A percentile compares a stretch with the other conserved stretches of the same genome.
phyloP scores from a whole-genome alignment of 2,888 invertebrate genomes.

The Amphipoea lucens region DNA sequence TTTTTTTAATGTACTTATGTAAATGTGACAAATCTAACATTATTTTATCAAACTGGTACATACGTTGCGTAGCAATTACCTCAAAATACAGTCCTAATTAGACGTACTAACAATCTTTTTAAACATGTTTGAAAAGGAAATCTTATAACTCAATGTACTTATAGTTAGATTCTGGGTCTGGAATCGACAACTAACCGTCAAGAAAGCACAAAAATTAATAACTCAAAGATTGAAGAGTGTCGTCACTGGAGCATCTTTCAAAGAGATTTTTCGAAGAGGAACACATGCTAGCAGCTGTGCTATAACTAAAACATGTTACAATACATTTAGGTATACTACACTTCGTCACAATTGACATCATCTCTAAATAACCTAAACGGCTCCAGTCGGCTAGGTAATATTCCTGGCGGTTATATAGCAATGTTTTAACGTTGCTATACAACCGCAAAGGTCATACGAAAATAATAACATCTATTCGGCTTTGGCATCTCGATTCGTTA shows the following conservation, averaged over 20 bases:
- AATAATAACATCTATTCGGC: slow-evolving; percentile 16
- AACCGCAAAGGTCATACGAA: slow-evolving; percentile 28
- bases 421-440: neutral
- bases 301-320: neutral
- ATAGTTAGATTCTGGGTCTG: no score
- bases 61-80: neutral
- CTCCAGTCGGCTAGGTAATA: slow-evolving; percentile 16
- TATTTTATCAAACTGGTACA: neutral
- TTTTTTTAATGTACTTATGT: neutral
- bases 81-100: neutral
- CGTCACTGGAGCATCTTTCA: neutral
- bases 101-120: no score
- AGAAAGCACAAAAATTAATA: neutral
- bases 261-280: neutral
- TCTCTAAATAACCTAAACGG: neutral
- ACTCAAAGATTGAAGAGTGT: neutral
- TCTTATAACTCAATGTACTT: neutral
- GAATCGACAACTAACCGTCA: neutral
- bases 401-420: slow-evolving; percentile 14
- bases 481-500: slow-evolving; percentile 24
- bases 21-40: neutral
- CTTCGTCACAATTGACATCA: neutral
- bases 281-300: neutral
- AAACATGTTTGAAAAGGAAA: neutral
- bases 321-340: neutral